phyloP scores from a whole-genome alignment of 2,113 vertebrate species.

The Apteryx owenii region DNA sequence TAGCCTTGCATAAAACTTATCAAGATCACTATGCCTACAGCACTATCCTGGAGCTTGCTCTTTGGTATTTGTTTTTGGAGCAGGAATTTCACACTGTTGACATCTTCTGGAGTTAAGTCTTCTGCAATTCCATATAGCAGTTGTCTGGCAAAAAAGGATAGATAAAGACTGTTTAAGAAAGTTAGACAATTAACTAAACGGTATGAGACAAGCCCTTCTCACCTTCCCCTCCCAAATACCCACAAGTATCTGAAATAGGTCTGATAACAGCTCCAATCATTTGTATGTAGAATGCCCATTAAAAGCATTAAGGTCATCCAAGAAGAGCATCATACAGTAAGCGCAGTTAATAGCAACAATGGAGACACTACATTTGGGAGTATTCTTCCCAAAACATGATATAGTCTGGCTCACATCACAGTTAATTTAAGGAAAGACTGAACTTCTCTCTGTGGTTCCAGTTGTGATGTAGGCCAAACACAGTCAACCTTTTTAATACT shows the following conservation, averaged over 20 bases:
- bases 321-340: neutral
- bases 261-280: neutral
- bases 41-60: constrained; percentile 41
- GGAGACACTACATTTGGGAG: neutral
- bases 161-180: neutral
- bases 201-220: neutral
- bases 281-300: neutral
- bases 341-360: too few species aligned
- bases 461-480: neutral
- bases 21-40: constrained; percentile 36
- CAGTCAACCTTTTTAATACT: neutral
- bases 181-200: neutral
- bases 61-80: constrained; percentile 1
- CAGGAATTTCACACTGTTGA: constrained; percentile 14
- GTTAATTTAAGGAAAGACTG: neutral
- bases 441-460: neutral
- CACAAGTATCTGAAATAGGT: neutral
- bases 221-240: neutral
- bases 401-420: neutral
- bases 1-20: neutral
- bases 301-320: neutral
- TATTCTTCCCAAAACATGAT: too few species aligned
- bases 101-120: constrained; percentile 1
- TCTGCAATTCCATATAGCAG: constrained; percentile 56
- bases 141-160: constrained; percentile 30